Evolutionary conservation across 2,888 invertebrate species (phyloP).

Genomic region (Anagyrus pseudococci): DNA sequence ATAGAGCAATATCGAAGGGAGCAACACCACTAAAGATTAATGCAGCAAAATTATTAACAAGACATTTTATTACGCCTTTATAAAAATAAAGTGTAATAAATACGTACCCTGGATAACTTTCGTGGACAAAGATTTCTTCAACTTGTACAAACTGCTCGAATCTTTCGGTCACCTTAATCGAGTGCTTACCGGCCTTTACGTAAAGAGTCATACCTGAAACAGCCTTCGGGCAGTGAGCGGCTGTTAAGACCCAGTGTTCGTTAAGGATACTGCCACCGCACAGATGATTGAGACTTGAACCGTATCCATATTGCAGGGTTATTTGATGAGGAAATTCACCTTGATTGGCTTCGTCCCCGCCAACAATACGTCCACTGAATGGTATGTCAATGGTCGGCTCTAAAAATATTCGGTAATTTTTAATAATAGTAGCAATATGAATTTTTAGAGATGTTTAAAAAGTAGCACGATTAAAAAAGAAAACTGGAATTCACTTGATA

Average conservation of each 20-base stretch:
- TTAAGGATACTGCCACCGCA: constrained; percentile 61
- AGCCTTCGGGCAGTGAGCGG: constrained; percentile 56
- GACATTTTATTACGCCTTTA: background rate
- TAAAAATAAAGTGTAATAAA: background rate
- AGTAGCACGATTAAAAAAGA: background rate
- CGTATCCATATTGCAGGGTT: constrained; percentile 58
- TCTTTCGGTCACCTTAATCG: constrained; percentile 39
- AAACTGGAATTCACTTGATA: background rate
- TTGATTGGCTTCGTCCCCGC: constrained; percentile 52
- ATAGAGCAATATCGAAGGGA: constrained; percentile 65
- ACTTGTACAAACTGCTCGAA: constrained; percentile 56
- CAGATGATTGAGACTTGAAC: constrained; percentile 41
- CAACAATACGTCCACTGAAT: constrained; percentile 42
- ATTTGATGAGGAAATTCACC: constrained; percentile 63
- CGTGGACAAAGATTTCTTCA: constrained; percentile 54
- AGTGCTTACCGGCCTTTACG: constrained; percentile 42
- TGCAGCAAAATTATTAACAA: background rate
- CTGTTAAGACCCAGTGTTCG: constrained; percentile 59
- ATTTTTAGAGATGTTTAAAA: too few relatives aligned
- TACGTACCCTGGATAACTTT: constrained; percentile 51
- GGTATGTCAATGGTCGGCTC: background rate
- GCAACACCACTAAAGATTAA: constrained; percentile 49
- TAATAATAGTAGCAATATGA: background rate
- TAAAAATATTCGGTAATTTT: background rate
- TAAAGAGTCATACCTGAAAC: constrained; percentile 43